Evolutionary conservation across 2,888 invertebrate genomes (phyloP).

Genomic region (Eudasyphora cyanicolor): DNA sequence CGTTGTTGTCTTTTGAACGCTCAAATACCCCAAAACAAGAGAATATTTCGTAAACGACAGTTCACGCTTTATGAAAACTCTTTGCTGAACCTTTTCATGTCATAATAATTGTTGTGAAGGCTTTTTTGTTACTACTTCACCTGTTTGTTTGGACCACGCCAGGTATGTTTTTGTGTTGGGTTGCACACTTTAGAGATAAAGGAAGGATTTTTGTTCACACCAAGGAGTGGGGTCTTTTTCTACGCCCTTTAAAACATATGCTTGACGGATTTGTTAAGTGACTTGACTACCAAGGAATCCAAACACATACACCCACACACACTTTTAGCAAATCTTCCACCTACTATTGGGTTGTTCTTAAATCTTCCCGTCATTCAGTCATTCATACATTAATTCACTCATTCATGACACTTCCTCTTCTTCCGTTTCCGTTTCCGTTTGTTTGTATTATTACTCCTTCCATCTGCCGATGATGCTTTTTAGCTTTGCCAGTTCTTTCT

Average conservation of each 20-base stretch:
- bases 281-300: not conserved
- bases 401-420: not conserved
- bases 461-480: not conserved
- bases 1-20: not conserved
- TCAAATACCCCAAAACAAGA: not conserved
- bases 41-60: not conserved
- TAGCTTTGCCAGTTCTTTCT: not conserved
- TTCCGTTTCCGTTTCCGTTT: not conserved
- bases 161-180: too few species aligned
- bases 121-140: not conserved
- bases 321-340: too few species aligned
- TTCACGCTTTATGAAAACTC: constrained; percentile 4
- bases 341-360: too few species aligned
- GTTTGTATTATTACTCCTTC: not conserved
- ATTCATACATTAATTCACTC: not conserved
- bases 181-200: too few species aligned
- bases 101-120: constrained; percentile 49
- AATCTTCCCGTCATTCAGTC: not conserved
- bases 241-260: too few species aligned
- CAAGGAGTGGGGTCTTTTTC: too few species aligned
- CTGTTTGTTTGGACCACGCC: not conserved
- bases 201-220: too few species aligned
- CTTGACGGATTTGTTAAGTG: constrained; percentile 59
- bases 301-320: not conserved
- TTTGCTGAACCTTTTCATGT: constrained; percentile 48